Percentiles rank a stretch among this genome's conserved stretches.
These are phyloP conservation scores for Podargus strigoides DNA, from an alignment of 2,797 vertebrate genomes.

Conservation along the genomic window DNA sequence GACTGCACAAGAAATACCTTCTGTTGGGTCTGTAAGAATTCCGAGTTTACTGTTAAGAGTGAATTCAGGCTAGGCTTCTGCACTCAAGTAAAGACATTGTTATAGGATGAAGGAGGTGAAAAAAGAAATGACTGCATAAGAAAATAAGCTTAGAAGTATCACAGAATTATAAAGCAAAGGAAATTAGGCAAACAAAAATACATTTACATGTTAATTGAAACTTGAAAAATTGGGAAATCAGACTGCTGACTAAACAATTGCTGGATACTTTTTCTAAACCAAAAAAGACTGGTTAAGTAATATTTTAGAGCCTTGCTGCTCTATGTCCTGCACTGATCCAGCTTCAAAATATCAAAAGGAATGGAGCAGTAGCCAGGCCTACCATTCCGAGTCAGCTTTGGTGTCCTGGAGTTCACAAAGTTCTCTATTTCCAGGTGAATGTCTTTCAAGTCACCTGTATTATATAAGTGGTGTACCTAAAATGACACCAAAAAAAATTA, in stretches of 20 bases:
- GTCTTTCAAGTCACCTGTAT: slow-evolving; percentile 88
- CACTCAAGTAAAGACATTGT: background rate
- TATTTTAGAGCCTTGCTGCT: background rate
- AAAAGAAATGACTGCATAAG: background rate
- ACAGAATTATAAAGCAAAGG: background rate
- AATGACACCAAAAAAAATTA: background rate
- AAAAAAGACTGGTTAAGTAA: background rate
- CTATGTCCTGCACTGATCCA: background rate
- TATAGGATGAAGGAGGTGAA: background rate
- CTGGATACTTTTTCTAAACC: background rate
- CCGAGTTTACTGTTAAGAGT: background rate
- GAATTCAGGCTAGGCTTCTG: background rate
- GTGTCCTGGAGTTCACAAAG: slow-evolving; percentile 86
- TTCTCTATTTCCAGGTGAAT: slow-evolving; percentile 89
- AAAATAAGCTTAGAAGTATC: background rate
- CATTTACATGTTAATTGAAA: background rate
- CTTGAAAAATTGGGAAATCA: background rate
- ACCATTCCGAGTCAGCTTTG: slow-evolving; percentile 89
- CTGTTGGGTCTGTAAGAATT: background rate
- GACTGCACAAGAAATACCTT: background rate
- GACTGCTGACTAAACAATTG: background rate
- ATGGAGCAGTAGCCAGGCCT: slow-evolving; percentile 22
- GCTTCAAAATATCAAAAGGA: background rate
- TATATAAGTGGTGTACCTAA: slow-evolving; percentile 90
- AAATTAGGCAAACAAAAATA: background rate